Conservation (phyloP, 2,797 vertebrate species). For the Rhodeus uyekii region DNA sequence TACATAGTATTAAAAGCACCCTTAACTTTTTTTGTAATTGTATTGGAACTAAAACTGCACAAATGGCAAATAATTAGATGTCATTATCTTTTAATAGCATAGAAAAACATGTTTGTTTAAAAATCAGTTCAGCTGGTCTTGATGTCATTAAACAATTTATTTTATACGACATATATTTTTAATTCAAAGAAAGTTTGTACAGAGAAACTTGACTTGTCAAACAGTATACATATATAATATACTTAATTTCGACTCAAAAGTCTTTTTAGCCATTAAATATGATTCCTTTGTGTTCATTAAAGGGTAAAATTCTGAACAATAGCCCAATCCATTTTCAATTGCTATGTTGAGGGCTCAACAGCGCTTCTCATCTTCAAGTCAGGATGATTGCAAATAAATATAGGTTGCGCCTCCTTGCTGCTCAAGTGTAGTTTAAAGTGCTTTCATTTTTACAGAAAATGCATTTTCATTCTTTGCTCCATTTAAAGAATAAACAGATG, state of each 20-base stretch:
- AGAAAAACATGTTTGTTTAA: not conserved
- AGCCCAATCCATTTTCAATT: conserved; percentile 40
- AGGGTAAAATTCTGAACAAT: conserved; percentile 55
- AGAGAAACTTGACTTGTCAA: conserved; percentile 15
- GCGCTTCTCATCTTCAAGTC: conserved; percentile 44
- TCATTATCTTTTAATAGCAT: conserved; percentile 5
- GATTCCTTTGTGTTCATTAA: conserved; percentile 50
- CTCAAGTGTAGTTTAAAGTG: conserved; percentile 49
- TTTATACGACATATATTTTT: not conserved
- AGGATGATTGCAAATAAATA: conserved; percentile 55
- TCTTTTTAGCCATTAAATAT: conserved; percentile 21
- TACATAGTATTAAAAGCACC: not conserved
- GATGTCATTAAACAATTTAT: not conserved
- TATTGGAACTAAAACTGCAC: not conserved
- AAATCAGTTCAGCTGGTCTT: conserved; percentile 2
- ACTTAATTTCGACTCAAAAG: not conserved
- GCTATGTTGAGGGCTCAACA: conserved; percentile 33
- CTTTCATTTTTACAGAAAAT: conserved; percentile 59
- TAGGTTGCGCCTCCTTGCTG: conserved; percentile 45
- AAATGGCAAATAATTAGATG: conserved; percentile 21
- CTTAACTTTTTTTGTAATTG: not conserved
- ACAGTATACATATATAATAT: no score
- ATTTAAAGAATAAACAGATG: not conserved
- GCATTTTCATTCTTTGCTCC: not conserved
- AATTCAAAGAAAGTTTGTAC: not conserved